Conservation (phyloP, 2,113 vertebrate species). For the Tapirus terrestris region DNA sequence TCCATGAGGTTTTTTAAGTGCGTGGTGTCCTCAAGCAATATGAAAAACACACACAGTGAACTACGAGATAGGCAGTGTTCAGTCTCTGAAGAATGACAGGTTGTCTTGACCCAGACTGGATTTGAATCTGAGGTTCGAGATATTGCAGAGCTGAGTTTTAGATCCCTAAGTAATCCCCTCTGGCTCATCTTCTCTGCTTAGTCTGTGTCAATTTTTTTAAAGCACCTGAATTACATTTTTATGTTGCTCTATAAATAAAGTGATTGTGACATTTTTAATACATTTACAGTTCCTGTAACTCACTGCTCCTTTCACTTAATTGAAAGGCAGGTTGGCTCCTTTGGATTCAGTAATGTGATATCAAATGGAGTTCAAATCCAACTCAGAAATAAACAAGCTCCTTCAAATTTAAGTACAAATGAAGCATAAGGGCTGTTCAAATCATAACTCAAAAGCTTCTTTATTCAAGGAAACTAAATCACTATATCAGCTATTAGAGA, state of each 20-base stretch:
- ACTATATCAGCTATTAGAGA: constrained; percentile 18
- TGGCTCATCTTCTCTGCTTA: constrained; percentile 69
- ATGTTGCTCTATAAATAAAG: constrained; percentile 78
- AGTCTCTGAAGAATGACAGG: constrained; percentile 65
- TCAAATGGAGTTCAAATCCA: constrained; percentile 45
- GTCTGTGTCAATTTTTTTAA: constrained; percentile 56
- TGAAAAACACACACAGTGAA: constrained; percentile 55
- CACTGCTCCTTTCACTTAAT: constrained; percentile 69
- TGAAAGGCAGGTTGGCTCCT: constrained; percentile 55
- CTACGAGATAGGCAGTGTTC: not conserved
- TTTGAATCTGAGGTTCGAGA: constrained; percentile 62
- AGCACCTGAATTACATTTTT: constrained; percentile 76
- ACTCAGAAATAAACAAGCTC: constrained; percentile 48
- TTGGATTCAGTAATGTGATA: constrained; percentile 40
- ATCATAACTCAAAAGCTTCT: constrained; percentile 15
- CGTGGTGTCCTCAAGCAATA: constrained; percentile 53
- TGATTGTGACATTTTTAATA: constrained; percentile 71
- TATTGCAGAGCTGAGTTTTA: constrained; percentile 27
- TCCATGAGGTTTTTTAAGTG: constrained; percentile 64
- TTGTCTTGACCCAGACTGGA: constrained; percentile 72
- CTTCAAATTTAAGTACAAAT: constrained; percentile 41
- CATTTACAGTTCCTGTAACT: constrained; percentile 73
- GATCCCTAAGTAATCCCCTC: constrained; percentile 72
- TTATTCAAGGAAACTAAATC: not conserved
- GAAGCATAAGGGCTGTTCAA: not conserved